Evolutionary conservation across 2,797 vertebrate genomes (phyloP).

Genomic region (Macropus fuliginosus): DNA sequence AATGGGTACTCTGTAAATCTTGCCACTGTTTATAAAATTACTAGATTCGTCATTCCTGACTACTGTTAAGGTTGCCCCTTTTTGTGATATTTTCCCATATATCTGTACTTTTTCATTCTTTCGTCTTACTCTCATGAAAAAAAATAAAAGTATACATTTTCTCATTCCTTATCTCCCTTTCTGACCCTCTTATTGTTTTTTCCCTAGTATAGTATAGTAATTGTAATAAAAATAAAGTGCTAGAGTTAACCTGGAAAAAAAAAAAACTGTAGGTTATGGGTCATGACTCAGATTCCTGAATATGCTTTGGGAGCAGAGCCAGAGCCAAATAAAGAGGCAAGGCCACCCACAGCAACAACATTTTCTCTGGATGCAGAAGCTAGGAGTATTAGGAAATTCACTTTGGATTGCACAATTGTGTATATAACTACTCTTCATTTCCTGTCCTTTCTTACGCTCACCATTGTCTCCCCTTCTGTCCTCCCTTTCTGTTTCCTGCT

Average conservation of each 20-base stretch:
- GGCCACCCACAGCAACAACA: not conserved
- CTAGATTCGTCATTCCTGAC: not conserved
- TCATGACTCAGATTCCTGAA: conserved; percentile 34
- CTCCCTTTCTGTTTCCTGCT: not conserved
- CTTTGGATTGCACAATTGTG: conserved; percentile 17
- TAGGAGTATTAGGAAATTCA: not conserved
- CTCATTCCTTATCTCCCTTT: not conserved
- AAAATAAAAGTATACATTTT: conserved; percentile 13
- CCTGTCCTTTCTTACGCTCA: not conserved
- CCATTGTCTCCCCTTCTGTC: not conserved
- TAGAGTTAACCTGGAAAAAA: not conserved
- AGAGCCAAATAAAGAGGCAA: conserved; percentile 22
- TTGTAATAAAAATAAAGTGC: not conserved
- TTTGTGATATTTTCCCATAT: conserved; percentile 1
- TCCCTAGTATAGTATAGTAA: not conserved
- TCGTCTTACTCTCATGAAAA: conserved; percentile 12
- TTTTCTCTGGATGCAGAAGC: conserved; percentile 19
- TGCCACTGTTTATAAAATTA: conserved; percentile 20
- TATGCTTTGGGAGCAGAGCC: conserved; percentile 15
- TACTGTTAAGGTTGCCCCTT: not conserved
- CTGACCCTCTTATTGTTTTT: not conserved
- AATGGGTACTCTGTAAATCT: conserved; percentile 31
- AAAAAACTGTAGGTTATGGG: not conserved
- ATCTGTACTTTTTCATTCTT: not conserved
- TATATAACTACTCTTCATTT: not conserved